Percentiles rank a stretch among this genome's conserved stretches.
These are phyloP conservation scores for Reticulitermes lucifugus DNA, from an alignment of 2,888 invertebrate species.

Conservation along the genomic window DNA sequence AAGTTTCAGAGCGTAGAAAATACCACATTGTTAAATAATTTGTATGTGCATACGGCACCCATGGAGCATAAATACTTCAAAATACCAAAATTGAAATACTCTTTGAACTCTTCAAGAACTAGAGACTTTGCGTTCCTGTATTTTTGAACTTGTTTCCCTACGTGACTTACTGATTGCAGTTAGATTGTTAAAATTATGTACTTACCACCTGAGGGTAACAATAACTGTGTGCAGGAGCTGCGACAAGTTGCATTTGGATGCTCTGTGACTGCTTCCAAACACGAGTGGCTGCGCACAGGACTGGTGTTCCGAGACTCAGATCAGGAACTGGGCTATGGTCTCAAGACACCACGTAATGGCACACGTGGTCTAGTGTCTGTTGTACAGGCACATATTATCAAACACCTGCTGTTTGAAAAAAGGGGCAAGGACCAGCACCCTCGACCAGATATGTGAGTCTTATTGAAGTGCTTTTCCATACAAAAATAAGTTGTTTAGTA, in stretches of 20 bases:
- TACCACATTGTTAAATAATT: too few relatives aligned
- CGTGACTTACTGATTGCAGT: too few relatives aligned
- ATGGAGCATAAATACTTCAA: too few relatives aligned
- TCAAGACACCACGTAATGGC: slow-evolving; percentile 75
- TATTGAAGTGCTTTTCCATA: not conserved
- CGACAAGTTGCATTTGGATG: slow-evolving; percentile 75
- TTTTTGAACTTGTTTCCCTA: too few relatives aligned
- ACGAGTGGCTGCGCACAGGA: slow-evolving; percentile 78
- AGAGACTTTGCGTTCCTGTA: too few relatives aligned
- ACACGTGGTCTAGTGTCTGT: slow-evolving; percentile 73
- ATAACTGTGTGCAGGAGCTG: slow-evolving; percentile 66
- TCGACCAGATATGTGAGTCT: slow-evolving; percentile 49
- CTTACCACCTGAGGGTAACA: too few relatives aligned
- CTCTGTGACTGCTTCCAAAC: slow-evolving; percentile 75
- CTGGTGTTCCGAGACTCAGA: slow-evolving; percentile 72
- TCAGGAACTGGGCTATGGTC: slow-evolving; percentile 72
- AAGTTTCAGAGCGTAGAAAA: too few relatives aligned
- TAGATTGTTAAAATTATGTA: too few relatives aligned
- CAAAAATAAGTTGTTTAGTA: not conserved
- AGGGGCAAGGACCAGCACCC: slow-evolving; percentile 41
- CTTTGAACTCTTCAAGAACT: too few relatives aligned
- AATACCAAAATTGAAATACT: too few relatives aligned
- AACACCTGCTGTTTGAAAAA: slow-evolving; percentile 72
- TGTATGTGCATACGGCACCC: too few relatives aligned
- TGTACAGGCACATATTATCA: slow-evolving; percentile 77